A percentile compares a stretch with the other conserved stretches of the same genome.
These are phyloP conservation scores for Zeugodacus cucurbitae DNA, from an alignment of 1,140 invertebrate species.

Conservation along the genomic window DNA sequence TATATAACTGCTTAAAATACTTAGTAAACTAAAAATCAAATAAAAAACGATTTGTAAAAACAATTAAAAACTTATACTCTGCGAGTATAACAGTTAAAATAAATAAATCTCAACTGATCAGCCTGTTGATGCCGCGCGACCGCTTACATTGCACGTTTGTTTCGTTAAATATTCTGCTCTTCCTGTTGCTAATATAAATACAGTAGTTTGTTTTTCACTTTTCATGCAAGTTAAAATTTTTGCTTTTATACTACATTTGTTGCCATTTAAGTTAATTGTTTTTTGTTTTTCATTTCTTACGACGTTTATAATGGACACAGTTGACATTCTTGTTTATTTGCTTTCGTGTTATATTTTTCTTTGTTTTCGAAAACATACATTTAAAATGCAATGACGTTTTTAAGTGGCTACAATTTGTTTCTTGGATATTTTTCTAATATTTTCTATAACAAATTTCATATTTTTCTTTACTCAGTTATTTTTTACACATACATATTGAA, in stretches of 20 bases:
- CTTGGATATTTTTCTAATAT: background rate
- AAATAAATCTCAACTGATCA: constrained; percentile 36
- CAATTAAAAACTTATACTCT: constrained; percentile 13
- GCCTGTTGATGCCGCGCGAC: constrained; percentile 23
- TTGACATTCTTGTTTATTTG: background rate
- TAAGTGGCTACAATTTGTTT: background rate
- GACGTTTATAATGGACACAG: background rate
- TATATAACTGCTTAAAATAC: background rate
- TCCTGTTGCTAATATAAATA: background rate
- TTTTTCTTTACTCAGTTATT: background rate
- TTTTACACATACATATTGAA: background rate
- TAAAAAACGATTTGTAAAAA: background rate
- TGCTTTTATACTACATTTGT: background rate
- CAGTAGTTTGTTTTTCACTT: background rate
- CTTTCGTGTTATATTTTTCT: background rate
- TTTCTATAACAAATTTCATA: background rate
- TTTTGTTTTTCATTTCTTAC: background rate
- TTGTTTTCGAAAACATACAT: background rate
- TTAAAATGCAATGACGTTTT: constrained; percentile 10
- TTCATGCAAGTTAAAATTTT: background rate
- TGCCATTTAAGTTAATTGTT: background rate
- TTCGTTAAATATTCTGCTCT: background rate
- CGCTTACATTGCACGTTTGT: constrained; percentile 30
- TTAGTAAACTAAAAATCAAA: background rate
- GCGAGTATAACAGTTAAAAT: constrained; percentile 20